phyloP scores from a whole-genome alignment of 2,797 vertebrate genomes.

The Danio choprae region DNA sequence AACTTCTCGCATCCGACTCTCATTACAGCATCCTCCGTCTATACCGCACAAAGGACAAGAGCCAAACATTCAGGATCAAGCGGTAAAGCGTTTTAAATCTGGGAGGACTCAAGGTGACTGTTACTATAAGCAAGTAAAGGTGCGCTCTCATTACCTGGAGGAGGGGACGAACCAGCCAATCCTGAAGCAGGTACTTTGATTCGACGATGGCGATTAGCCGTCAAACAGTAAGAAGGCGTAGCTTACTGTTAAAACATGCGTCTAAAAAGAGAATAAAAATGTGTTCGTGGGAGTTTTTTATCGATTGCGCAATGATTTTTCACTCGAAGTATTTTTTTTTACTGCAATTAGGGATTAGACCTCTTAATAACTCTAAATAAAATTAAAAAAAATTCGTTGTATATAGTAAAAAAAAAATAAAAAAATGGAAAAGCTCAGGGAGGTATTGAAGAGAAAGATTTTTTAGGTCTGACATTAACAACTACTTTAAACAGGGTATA shows the following conservation, averaged over 20 bases:
- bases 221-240: constrained; percentile 64
- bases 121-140: constrained; percentile 69
- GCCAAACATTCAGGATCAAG: constrained; percentile 27
- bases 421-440: not conserved
- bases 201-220: constrained; percentile 66
- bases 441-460: not conserved
- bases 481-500: too few relatives aligned
- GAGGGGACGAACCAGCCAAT: constrained; percentile 76
- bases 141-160: constrained; percentile 56
- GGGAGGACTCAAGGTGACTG: constrained; percentile 23
- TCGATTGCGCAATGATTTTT: constrained; percentile 16
- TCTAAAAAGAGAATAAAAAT: not conserved
- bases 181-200: constrained; percentile 75
- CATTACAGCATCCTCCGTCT: constrained; percentile 44
- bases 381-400: not conserved
- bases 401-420: not conserved
- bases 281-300: not conserved
- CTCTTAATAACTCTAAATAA: not conserved
- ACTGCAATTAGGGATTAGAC: not conserved
- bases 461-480: not conserved
- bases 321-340: not conserved
- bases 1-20: constrained; percentile 76
- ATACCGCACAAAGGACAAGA: constrained; percentile 39
- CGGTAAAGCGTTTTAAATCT: constrained; percentile 12
- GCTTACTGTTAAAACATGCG: constrained; percentile 13